These are phyloP conservation scores for Cephus pulcher DNA, from an alignment of 2,888 invertebrate species.

Conservation along the genomic window DNA sequence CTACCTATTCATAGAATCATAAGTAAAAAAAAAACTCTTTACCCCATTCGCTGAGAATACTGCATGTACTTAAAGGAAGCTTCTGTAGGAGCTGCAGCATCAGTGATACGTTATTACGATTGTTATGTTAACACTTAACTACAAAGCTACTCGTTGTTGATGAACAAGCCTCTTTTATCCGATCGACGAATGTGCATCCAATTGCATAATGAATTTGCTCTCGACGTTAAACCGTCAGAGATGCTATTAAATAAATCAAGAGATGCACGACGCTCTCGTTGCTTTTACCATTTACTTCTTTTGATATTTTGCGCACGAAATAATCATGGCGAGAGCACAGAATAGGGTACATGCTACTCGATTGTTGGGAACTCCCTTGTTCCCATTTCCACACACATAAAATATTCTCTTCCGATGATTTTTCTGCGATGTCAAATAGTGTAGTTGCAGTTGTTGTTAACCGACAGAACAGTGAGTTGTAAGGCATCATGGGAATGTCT, in stretches of 20 bases:
- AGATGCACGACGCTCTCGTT: background rate
- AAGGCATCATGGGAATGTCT: conserved; percentile 61
- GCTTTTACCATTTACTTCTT: background rate
- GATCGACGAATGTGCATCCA: background rate
- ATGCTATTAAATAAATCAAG: background rate
- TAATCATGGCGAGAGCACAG: background rate
- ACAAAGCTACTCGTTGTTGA: conserved; percentile 12
- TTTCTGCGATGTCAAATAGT: conserved; percentile 41
- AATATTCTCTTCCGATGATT: conserved; percentile 21
- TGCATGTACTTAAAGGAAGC: conserved; percentile 48
- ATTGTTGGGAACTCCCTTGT: conserved; percentile 20
- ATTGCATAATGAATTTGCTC: background rate
- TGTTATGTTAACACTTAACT: conserved; percentile 39
- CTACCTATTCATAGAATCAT: conserved; percentile 37
- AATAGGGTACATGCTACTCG: conserved; percentile 5
- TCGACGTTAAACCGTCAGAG: background rate
- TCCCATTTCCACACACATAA: conserved; percentile 19
- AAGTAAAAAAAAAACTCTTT: conserved; percentile 35
- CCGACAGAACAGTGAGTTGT: conserved; percentile 61
- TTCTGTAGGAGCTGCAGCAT: conserved; percentile 43
- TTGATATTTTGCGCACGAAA: background rate
- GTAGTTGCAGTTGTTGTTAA: conserved; percentile 61
- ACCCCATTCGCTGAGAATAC: conserved; percentile 39
- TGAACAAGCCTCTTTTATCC: background rate
- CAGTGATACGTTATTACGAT: conserved; percentile 45